These are phyloP conservation scores for Anseranas semipalmata DNA, from an alignment of 2,113 vertebrate species.

Conservation along the genomic window DNA sequence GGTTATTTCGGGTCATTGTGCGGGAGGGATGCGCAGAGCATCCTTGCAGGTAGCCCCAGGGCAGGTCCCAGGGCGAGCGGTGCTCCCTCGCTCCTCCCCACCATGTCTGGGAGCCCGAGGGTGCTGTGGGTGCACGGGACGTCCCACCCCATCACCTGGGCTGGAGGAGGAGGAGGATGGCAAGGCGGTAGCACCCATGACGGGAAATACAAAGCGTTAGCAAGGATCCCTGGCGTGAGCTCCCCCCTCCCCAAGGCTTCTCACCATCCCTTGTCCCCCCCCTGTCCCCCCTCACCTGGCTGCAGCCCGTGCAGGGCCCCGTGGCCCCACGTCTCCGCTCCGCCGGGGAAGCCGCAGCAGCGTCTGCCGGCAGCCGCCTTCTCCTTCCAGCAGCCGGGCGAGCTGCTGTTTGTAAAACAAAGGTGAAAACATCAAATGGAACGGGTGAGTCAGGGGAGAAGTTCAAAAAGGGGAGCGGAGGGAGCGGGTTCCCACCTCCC, in stretches of 20 bases:
- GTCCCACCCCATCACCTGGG: too few relatives aligned
- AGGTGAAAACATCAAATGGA: conserved; percentile 40
- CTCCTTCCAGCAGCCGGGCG: neutral
- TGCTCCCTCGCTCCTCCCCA: neutral
- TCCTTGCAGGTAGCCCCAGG: neutral
- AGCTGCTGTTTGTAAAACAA: conserved; percentile 32
- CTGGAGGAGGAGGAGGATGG: too few relatives aligned
- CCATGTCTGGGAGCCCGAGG: neutral
- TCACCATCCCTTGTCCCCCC: too few relatives aligned
- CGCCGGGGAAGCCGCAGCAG: neutral
- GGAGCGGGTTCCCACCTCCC: conserved; percentile 22
- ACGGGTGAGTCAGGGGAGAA: conserved; percentile 59
- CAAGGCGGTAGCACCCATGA: too few relatives aligned
- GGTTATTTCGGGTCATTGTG: neutral
- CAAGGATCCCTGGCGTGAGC: too few relatives aligned
- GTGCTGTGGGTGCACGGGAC: neutral
- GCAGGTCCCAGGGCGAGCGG: neutral
- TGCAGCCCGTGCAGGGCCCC: neutral
- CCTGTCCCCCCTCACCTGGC: conserved; percentile 25
- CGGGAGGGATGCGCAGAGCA: neutral
- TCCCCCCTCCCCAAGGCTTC: too few relatives aligned
- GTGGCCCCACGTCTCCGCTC: neutral
- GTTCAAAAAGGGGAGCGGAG: conserved; percentile 5
- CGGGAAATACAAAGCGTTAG: too few relatives aligned
- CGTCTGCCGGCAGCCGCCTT: neutral